Evolutionary conservation across 2,888 invertebrate genomes (phyloP).

Genomic region (Cephus spinipes): DNA sequence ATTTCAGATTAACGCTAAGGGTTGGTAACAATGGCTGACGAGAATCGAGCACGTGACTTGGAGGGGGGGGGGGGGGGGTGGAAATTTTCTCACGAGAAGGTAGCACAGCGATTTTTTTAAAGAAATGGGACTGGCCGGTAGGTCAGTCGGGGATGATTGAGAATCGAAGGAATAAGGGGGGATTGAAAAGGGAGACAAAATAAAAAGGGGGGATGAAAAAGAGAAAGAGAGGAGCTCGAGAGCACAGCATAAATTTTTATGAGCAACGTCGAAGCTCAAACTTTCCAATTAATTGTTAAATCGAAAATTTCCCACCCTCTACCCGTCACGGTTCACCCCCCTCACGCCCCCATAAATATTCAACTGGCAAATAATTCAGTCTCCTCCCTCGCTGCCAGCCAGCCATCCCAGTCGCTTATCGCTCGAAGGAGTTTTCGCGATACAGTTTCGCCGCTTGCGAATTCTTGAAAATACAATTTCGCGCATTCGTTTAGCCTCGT

Average conservation of each 20-base stretch:
- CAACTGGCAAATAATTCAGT: slow-evolving; percentile 23
- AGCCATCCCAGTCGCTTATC: slow-evolving; percentile 14
- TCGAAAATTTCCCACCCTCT: slow-evolving; percentile 15
- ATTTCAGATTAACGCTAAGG: slow-evolving; percentile 42
- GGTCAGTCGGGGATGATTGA: background rate
- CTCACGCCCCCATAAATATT: slow-evolving; percentile 18
- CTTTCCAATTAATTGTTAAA: slow-evolving; percentile 26
- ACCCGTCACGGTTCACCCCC: background rate
- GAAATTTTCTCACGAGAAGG: background rate
- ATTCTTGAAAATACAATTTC: slow-evolving; percentile 37
- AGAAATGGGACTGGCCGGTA: background rate
- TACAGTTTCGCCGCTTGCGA: slow-evolving; percentile 39
- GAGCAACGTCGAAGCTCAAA: slow-evolving; percentile 15
- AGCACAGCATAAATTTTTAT: slow-evolving; percentile 16
- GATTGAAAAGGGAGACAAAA: background rate
- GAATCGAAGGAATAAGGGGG: background rate
- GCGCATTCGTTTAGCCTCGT: slow-evolving; percentile 37
- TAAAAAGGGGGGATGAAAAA: background rate
- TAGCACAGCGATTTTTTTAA: background rate
- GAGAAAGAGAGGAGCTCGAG: slow-evolving; percentile 6
- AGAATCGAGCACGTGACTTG: background rate
- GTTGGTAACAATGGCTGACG: slow-evolving; percentile 4
- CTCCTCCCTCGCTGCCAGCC: background rate
- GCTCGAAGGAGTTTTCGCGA: slow-evolving; percentile 22
- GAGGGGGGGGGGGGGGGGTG: background rate